These are phyloP conservation scores for Cervus canadensis DNA, from an alignment of 2,113 vertebrate species.

Conservation along the genomic window DNA sequence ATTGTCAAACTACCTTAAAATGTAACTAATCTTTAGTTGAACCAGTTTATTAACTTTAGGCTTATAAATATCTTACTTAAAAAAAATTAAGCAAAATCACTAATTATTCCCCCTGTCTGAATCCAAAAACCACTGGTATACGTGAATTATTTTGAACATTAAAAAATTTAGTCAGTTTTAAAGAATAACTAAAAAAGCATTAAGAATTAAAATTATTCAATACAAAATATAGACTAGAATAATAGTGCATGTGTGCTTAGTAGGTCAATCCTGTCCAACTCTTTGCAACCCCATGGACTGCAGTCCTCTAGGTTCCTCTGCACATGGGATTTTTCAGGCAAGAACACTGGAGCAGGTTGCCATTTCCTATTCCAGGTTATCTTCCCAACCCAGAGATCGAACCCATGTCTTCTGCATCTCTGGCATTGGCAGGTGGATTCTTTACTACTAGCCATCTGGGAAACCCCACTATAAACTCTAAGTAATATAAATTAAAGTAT, in stretches of 20 bases:
- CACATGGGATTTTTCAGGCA: not conserved
- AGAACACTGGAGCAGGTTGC: not conserved
- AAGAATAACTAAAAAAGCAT: not conserved
- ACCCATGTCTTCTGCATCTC: not conserved
- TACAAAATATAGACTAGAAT: not conserved
- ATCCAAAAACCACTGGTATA: not conserved
- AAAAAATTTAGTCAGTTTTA: not conserved
- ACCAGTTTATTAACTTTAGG: not conserved
- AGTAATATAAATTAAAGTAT: not conserved
- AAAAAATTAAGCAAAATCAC: not conserved
- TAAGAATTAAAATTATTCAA: constrained; percentile 18
- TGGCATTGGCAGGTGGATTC: not conserved
- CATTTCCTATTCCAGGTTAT: not conserved
- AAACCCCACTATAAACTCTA: not conserved
- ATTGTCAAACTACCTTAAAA: not conserved
- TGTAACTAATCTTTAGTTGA: not conserved
- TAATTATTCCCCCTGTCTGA: not conserved
- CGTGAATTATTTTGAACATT: not conserved
- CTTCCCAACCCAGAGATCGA: not conserved
- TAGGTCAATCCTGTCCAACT: not conserved
- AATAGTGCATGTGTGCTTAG: not conserved
- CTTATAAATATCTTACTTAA: not conserved
- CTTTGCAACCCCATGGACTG: not conserved
- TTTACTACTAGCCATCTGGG: not conserved
- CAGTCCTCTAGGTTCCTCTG: not conserved